Conservation (phyloP, 2,113 vertebrate species). For the Elaphurus davidianus region DNA sequence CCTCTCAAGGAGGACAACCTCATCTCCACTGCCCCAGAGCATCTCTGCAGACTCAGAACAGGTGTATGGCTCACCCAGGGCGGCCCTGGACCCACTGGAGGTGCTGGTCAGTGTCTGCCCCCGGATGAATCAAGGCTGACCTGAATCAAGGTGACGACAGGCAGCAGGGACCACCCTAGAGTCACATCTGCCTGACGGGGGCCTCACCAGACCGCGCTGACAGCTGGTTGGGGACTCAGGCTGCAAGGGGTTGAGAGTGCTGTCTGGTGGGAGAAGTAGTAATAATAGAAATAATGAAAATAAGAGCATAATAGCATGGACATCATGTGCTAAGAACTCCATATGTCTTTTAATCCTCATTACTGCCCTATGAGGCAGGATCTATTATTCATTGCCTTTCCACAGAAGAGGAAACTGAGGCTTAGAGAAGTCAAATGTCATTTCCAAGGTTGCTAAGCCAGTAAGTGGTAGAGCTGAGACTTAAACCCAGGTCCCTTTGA, state of each 20-base stretch:
- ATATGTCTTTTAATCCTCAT: background rate
- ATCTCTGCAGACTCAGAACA: background rate
- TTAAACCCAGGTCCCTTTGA: background rate
- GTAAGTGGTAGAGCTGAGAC: background rate
- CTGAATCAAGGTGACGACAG: background rate
- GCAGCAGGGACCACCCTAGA: background rate
- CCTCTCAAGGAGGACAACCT: fast-evolving
- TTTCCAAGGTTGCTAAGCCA: background rate
- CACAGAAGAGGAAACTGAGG: background rate
- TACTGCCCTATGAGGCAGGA: background rate
- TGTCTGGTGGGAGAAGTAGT: background rate
- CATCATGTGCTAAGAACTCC: background rate
- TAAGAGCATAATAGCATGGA: background rate
- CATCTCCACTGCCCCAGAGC: background rate
- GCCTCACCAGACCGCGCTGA: background rate
- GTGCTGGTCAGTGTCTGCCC: background rate
- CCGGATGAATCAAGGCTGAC: background rate
- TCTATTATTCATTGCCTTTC: background rate
- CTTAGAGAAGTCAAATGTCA: background rate
- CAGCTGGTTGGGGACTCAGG: background rate
- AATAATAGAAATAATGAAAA: background rate
- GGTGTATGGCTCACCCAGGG: fast-evolving
- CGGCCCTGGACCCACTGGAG: background rate
- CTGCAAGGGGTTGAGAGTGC: background rate
- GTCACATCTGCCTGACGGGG: background rate